Conservation (phyloP, 2,113 vertebrate genomes). For the Phaethornis superciliosus region DNA sequence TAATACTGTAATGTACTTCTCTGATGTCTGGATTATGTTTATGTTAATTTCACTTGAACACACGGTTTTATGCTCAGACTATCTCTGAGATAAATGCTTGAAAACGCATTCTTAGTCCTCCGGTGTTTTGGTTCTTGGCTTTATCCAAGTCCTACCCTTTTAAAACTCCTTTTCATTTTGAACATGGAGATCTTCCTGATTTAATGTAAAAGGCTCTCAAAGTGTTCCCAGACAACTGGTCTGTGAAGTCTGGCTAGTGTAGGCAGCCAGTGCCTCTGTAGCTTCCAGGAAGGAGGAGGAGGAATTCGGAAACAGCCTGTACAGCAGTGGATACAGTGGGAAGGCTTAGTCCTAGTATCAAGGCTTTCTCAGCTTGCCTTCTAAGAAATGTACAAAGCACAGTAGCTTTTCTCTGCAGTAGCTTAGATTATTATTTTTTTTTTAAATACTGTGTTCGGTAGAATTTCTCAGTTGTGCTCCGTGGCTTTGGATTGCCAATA, state of each 20-base stretch:
- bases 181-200: neutral
- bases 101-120: neutral
- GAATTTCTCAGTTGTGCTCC: neutral
- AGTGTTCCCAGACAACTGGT: neutral
- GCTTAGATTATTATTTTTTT: neutral
- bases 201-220: neutral
- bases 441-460: neutral
- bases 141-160: neutral
- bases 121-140: neutral
- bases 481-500: neutral
- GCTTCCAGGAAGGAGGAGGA: neutral
- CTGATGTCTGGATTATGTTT: neutral
- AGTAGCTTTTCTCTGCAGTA: neutral
- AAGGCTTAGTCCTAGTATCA: neutral
- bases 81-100: neutral
- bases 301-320: neutral
- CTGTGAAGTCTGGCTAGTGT: neutral
- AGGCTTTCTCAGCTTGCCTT: neutral
- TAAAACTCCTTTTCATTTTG: neutral
- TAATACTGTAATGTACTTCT: neutral
- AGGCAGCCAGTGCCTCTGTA: neutral
- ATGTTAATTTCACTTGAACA: neutral
- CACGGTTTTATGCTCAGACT: neutral
- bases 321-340: neutral
- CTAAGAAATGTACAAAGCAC: neutral